Base-by-base conservation (phyloP, 2,113 vertebrate species). In the Diadophis punctatus region DNA sequence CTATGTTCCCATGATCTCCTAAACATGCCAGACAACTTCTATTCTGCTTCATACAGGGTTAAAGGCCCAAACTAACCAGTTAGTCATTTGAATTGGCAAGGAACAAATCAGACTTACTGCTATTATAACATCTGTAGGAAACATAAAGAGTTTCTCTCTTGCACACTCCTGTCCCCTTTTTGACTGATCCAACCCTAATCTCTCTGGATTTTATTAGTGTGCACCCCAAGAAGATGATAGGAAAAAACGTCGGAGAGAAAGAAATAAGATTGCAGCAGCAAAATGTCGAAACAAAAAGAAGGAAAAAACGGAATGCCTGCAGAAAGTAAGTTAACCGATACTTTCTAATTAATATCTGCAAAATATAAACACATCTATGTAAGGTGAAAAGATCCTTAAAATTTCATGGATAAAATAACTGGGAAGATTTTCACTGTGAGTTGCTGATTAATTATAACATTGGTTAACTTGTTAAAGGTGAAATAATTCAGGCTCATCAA, bases 281-380 rank as follows among this genome's bases (percentile, higher is more conserved):
- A 99, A 99, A 95, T 99, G 99, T 92, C 96, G 99, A 92, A 99
- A 99, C 96, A 99, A 99, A 97, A 99, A 99, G 96, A 99, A 99
- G 97, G 99, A 99, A 94, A 99, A 98, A 97, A 99, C 99, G 0
- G 99, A 99, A 91, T 97, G 96, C 90, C 96, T 99, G 93, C 99
- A 99, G 97, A 99, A 99, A 97, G 99, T 99, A 97, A 97, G 97
- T 95, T 89, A 16, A 49, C 74, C 87, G 30, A 20, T 3, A 30
- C 51, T 43, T 91, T n/a, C 89, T 8, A 0, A 9, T 74, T 55
- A 3, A 18, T 22, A 84, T 92, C 43, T 92, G 84, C 56, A n/a
- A 2, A 92, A 84, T 10, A 22, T 39, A 39, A 88, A 60, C 0
- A 90, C 48, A 49, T 87, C 48, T 18, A 52, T 7, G 5, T 48